Base-by-base conservation (phyloP, 2,888 invertebrate species). In the Sussaba pulchella region DNA sequence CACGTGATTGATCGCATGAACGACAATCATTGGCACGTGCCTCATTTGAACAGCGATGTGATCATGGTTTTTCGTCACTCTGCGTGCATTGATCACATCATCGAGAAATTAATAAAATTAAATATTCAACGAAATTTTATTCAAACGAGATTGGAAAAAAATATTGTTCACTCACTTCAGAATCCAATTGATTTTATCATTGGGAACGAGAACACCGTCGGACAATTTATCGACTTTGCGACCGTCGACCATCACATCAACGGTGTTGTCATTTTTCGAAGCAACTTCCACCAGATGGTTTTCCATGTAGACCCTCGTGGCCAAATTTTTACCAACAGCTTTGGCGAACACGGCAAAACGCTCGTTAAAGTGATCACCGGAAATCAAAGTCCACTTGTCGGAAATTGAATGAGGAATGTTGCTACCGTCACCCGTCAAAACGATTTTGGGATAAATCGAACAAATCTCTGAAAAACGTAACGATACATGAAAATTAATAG, bases 291-390 rank as follows among this genome's bases (percentile, higher is more conserved):
- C 6, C 3, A 66, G 57, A 19, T 87, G 81, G 26, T 69, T 36
- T 1, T 47, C 69, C 9, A 82, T 17, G 41, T 73, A 76, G 1
- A 91, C 59, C 24, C 81, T 86, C 9, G 86, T 9, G 0, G 85
- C 87, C 12, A 89, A 14, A 50, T 83, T 83, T 4, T 83, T 73
- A 17, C 64, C 85, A 1, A 90, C 50, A 26, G 81, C 83, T 82
- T 91, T 93, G 0, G 88, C 89, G 73, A 90, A 91, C 59, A 93
- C 71, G 8, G 90, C 91, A 45, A 88, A 91, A n/a, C 87, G 85
- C 36, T 88, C 82, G 10, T 85, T 61, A 1, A 82, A 59, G 39
- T 85, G 74, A 81, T 92, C 89, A 2, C 89, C 92, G 6, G 90
- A 84, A 31, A 90, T 83, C 43, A 92, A 76, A 1, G 89, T 90